These are phyloP conservation scores for Drosophila nigrodunni DNA, from an alignment of 1,140 invertebrate species.

Conservation along the genomic window DNA sequence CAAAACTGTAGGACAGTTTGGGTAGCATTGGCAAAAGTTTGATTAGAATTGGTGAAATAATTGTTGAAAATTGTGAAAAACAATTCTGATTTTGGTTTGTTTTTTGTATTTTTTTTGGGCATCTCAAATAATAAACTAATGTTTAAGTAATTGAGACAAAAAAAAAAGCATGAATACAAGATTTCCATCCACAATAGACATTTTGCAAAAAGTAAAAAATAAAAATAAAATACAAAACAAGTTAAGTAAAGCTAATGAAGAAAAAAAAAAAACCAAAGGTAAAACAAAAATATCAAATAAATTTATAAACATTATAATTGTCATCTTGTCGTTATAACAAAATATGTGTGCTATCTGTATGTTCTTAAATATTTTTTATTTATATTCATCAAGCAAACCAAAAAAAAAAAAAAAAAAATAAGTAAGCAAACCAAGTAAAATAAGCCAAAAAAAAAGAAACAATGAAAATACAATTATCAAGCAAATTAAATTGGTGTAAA, in stretches of 20 bases:
- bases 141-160: constrained; percentile 1
- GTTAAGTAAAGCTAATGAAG: too few relatives aligned
- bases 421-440: constrained; percentile 26
- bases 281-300: constrained; percentile 26
- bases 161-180: constrained; percentile 4
- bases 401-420: constrained; percentile 16
- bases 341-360: constrained; percentile 69
- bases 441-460: constrained; percentile 24
- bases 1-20: constrained; percentile 6
- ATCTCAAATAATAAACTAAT: constrained; percentile 8
- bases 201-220: constrained; percentile 27
- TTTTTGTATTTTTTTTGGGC: constrained; percentile 1
- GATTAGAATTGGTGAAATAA: constrained; percentile 15
- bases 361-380: constrained; percentile 60
- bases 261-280: constrained; percentile 10
- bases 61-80: neutral
- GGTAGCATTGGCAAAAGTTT: neutral
- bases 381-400: constrained; percentile 45
- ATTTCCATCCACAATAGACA: constrained; percentile 53
- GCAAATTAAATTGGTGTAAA: constrained; percentile 54
- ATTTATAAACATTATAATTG: constrained; percentile 54
- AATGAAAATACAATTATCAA: constrained; percentile 17
- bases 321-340: constrained; percentile 72
- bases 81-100: neutral
- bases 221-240: constrained; percentile 3